Base-by-base conservation (phyloP, 2,797 vertebrate species). In the Yasuhikotakia modesta region DNA sequence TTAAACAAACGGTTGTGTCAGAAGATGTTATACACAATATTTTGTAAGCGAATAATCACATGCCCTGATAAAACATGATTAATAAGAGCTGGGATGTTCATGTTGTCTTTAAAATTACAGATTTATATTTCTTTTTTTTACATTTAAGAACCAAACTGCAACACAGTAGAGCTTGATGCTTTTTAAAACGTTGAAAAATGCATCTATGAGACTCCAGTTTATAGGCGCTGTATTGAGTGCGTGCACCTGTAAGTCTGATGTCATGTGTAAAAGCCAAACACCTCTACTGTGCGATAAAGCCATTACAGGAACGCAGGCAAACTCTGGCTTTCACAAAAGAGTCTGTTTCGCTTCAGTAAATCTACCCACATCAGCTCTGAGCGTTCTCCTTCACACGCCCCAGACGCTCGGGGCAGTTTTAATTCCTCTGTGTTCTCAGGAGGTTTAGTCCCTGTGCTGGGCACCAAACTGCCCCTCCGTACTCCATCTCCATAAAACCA, bases 401-500 rank as follows among this genome's bases (percentile, higher is more conserved):
- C 13, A 64, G 22, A 16, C 53, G 12, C 16, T 55, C 50, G 22
- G 73, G 50, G 21, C 61, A 27, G 22, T 75, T 75, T 75, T 75
- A 66, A 75, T 66, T 27, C 60, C 65, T 78, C 74, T 71, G 39
- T 2, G n/a, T 70, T 74, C 57, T 69, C 76, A 48, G 46, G 50
- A 69, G 45, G 64, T 32, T 45, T 66, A 55, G 61, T 75, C 21
- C 53, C 43, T 21, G 22, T 58, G 35, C 61, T 73, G 30, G 46
- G 68, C 73, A 65, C 73, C 21, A 55, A 60, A 66, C 50, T 78
- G 48, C 65, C 68, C 50, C 35, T 60, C 48, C 67, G 53, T 39
- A 70, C 70, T 79, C 73, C 76, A 78, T 85, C 73, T 81, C 73
- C 73, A 71, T 81, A 75, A 85, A 83, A 83, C 66, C 53, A 55